Evolutionary conservation across 2,113 vertebrate genomes (phyloP), one percentile per base, ranked within the genome.

Genomic region (Leuciscus idus): DNA sequence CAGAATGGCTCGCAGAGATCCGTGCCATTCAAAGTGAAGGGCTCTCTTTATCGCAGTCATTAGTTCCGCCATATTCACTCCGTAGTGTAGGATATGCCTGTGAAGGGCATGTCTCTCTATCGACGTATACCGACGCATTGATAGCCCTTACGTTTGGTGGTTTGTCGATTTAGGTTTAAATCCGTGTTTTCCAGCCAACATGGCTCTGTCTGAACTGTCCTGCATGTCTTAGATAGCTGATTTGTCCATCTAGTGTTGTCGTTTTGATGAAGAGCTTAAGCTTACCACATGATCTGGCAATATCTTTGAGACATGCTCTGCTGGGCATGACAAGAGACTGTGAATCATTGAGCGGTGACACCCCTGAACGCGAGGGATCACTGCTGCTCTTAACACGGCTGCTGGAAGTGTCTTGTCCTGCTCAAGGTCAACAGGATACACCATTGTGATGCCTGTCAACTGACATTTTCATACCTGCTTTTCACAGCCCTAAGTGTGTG

Each of bases 11-110:
- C 28, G 33, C 68, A 77, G 64, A 87, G 85, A 77, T 85, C 75
- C 0, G 36, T 89, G 89, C 84, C 91, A 84, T 91, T 91, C 86
- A 89, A 86, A 90, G 80, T 76, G 80, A 90, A 90, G 89, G 73
- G 86, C 48, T 66, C 30, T 46, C 86, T 93, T 91, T 93, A 93
- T 92, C 2, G 84, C 76, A 30, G 87, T 84, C 92, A 90, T 94
- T 94, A 91, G 92, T 94, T 93, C 89, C 66, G 81, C 90, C 87
- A 82, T 89, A 89, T 90, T 89, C 82, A 87, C 84, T 89, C 87
- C 30, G 43, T 81, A 62, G 87, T 33, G 43, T 81, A 62, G 87
- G 76, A 12, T 64, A 55, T 87, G 88, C 89, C 57, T 89, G 84
- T 90, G 89, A 94, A 94, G 92, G 92, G 92, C 92, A 90, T 66